Conservation (phyloP, 2,113 vertebrate species). For the Tachysurus fulvidraco region DNA sequence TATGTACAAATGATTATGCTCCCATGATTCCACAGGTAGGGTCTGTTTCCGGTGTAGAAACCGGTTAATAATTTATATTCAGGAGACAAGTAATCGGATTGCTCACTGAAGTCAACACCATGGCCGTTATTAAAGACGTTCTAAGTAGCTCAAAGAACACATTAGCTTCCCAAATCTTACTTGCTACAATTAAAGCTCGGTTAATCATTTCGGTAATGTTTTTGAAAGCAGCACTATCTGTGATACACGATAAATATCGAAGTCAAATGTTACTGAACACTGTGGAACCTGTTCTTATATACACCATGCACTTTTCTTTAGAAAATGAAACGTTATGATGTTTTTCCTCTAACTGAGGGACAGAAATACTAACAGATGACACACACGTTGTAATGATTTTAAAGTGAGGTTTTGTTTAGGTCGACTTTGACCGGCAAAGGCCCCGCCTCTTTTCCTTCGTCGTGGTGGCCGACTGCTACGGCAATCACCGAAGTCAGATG, state of each 20-base stretch:
- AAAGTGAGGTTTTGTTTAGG: conserved; percentile 84
- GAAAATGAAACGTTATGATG: conserved; percentile 51
- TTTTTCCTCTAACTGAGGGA: conserved; percentile 43
- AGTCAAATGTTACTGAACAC: background rate
- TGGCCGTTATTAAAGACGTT: conserved; percentile 4
- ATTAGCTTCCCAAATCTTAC: conserved; percentile 34
- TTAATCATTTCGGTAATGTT: conserved; percentile 46
- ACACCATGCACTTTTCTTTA: conserved; percentile 58
- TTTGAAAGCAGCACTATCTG: conserved; percentile 1
- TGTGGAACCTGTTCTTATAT: conserved; percentile 13
- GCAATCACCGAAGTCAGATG: conserved; percentile 79
- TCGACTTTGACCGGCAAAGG: conserved; percentile 88
- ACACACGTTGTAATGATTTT: conserved; percentile 41
- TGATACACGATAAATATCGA: conserved; percentile 1
- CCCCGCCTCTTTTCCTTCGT: conserved; percentile 74
- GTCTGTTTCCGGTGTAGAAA: conserved; percentile 7
- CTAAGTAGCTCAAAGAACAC: conserved; percentile 16
- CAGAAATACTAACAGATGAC: conserved; percentile 29
- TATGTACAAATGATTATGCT: conserved; percentile 49
- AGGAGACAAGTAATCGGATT: background rate
- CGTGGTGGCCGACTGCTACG: conserved; percentile 73
- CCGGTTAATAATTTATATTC: background rate
- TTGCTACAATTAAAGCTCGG: conserved; percentile 48
- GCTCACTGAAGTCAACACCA: conserved; percentile 11
- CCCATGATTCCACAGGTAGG: background rate